phyloP scores from a whole-genome alignment of 2,797 vertebrate species.

The Chiropotes sagulatus region DNA sequence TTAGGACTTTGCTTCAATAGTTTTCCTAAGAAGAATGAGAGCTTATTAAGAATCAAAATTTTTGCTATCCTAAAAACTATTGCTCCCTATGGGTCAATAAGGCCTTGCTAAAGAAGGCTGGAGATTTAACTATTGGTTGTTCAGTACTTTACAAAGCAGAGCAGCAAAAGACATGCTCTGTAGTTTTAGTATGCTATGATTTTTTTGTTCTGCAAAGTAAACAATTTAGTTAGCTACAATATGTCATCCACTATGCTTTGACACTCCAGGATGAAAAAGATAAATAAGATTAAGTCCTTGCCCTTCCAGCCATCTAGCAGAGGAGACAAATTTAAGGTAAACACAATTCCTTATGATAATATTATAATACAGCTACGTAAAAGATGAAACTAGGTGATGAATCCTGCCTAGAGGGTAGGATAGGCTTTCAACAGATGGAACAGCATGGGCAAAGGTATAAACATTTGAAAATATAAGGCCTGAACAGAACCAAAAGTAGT shows the following conservation, averaged over 20 bases:
- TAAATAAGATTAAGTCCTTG: neutral
- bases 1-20: constrained; percentile 14
- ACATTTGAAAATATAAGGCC: constrained; percentile 31
- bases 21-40: constrained; percentile 26
- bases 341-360: neutral
- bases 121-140: neutral
- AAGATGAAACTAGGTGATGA: constrained; percentile 2
- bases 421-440: neutral
- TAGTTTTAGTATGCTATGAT: constrained; percentile 29
- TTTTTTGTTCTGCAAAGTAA: constrained; percentile 49
- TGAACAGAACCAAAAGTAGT: constrained; percentile 27
- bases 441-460: neutral
- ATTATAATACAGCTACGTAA: neutral
- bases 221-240: constrained; percentile 7
- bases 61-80: constrained; percentile 16
- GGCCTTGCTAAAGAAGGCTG: neutral
- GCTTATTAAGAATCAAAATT: neutral
- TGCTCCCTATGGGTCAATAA: neutral
- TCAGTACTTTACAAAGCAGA: constrained; percentile 20
- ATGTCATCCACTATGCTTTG: neutral
- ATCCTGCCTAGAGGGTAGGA: neutral
- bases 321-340: constrained; percentile 20
- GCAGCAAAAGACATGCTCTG: neutral
- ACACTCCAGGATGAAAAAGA: neutral
- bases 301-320: neutral